Percentiles rank a stretch among this genome's conserved stretches.
phyloP scores from a whole-genome alignment of 1,140 invertebrate species.

The Leptopilina clavipes region DNA sequence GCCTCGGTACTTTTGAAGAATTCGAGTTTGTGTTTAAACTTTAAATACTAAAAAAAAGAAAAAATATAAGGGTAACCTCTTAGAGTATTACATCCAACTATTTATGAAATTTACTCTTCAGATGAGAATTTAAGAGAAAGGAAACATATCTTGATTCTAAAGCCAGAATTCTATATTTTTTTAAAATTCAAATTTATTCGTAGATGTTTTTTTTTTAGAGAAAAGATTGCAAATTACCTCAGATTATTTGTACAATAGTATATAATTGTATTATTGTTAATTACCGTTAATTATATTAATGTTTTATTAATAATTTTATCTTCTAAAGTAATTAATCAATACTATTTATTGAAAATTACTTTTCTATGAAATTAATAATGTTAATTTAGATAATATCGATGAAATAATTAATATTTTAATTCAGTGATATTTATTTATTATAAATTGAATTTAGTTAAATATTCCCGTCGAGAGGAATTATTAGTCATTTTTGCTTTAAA shows the following conservation, averaged over 20 bases:
- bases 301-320: not conserved
- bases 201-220: not conserved
- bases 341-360: too few species aligned
- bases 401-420: too few species aligned
- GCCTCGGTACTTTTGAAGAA: too few species aligned
- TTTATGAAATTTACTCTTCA: not conserved
- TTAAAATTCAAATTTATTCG: not conserved
- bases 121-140: not conserved
- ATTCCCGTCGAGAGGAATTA: not conserved
- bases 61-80: not conserved
- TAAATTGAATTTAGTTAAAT: too few species aligned
- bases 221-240: not conserved
- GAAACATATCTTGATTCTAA: slow-evolving; percentile 16
- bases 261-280: not conserved
- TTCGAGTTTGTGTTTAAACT: too few species aligned
- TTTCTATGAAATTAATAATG: too few species aligned
- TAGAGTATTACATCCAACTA: not conserved
- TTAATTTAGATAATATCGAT: too few species aligned
- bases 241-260: not conserved
- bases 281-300: not conserved
- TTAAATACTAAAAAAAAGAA: too few species aligned
- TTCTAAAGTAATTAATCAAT: not conserved
- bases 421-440: too few species aligned
- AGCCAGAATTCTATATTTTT: slow-evolving; percentile 8
- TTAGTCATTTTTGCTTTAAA: not conserved